These are phyloP conservation scores for Pseudorhiza aurosa DNA, from an alignment of 30 jellyfish, hydroid and myxozoan genomes.

Conservation along the genomic window DNA sequence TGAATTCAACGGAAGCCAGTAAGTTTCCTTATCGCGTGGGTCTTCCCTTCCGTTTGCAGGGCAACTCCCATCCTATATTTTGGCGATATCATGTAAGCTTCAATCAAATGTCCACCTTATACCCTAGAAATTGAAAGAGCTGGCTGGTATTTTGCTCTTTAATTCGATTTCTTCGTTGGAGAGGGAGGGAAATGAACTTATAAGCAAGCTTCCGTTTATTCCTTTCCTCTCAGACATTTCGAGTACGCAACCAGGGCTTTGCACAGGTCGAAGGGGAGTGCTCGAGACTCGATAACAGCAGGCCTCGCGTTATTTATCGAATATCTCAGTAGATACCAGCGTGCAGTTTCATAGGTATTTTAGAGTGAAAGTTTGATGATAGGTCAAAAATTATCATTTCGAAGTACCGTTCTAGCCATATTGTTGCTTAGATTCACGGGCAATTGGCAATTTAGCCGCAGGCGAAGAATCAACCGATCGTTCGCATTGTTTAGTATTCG, in stretches of 20 bases:
- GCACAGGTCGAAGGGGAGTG: not conserved
- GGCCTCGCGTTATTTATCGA: not conserved
- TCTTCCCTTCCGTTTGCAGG: slow-evolving; percentile 51
- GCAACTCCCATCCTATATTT: slow-evolving; percentile 28
- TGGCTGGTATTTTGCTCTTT: too few relatives aligned
- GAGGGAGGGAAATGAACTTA: too few relatives aligned
- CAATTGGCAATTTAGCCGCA: not conserved
- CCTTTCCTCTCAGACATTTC: not conserved
- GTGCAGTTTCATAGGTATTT: not conserved
- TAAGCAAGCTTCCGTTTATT: too few relatives aligned
- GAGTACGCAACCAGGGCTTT: not conserved
- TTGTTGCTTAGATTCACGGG: not conserved
- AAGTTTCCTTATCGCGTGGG: slow-evolving; percentile 2
- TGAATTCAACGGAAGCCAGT: not conserved
- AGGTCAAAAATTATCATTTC: not conserved
- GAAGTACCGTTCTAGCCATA: not conserved
- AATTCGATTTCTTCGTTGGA: too few relatives aligned
- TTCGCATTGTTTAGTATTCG: too few relatives aligned
- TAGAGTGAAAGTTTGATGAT: not conserved
- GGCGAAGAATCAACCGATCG: too few relatives aligned
- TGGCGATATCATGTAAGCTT: too few relatives aligned
- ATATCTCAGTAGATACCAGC: not conserved
- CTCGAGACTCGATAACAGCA: not conserved
- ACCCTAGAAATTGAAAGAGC: too few relatives aligned
- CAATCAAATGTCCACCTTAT: too few relatives aligned